phyloP scores from a whole-genome alignment of 2,888 invertebrate genomes.

The Xanthorhoe spadicearia region DNA sequence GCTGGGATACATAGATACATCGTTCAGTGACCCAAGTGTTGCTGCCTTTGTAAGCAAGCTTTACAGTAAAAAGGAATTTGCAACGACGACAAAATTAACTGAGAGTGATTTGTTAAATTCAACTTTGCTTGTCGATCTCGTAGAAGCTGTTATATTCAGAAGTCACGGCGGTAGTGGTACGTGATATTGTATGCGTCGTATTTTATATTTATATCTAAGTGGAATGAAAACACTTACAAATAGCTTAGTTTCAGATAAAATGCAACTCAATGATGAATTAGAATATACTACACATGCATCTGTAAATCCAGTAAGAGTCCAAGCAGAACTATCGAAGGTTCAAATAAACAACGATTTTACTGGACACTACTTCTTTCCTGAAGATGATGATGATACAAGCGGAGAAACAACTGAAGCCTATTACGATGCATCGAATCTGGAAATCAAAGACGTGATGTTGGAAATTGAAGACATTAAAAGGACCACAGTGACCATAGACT shows the following conservation, averaged over 20 bases:
- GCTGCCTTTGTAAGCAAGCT: constrained; percentile 68
- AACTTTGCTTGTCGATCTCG: constrained; percentile 74
- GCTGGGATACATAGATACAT: constrained; percentile 49
- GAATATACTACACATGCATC: constrained; percentile 47
- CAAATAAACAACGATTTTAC: constrained; percentile 67
- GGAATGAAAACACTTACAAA: not conserved
- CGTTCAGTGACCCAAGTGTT: constrained; percentile 64
- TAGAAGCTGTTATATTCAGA: constrained; percentile 78
- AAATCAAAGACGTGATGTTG: constrained; percentile 64
- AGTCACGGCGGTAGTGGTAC: constrained; percentile 68
- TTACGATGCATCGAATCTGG: constrained; percentile 61
- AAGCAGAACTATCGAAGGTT: constrained; percentile 69
- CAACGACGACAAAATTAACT: constrained; percentile 57
- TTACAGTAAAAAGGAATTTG: constrained; percentile 65
- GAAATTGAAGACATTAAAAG: constrained; percentile 73
- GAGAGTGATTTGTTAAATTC: constrained; percentile 69
- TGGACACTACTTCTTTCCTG: constrained; percentile 79
- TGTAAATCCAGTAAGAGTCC: constrained; percentile 66
- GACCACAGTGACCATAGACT: constrained; percentile 67
- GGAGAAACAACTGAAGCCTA: constrained; percentile 63
- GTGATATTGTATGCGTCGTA: constrained; percentile 21
- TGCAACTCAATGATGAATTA: constrained; percentile 40
- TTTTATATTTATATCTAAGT: too few species aligned
- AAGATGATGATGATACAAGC: constrained; percentile 60
- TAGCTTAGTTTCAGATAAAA: constrained; percentile 54